Base-by-base conservation (phyloP, 2,888 invertebrate genomes). In the Drosophila yooni region DNA sequence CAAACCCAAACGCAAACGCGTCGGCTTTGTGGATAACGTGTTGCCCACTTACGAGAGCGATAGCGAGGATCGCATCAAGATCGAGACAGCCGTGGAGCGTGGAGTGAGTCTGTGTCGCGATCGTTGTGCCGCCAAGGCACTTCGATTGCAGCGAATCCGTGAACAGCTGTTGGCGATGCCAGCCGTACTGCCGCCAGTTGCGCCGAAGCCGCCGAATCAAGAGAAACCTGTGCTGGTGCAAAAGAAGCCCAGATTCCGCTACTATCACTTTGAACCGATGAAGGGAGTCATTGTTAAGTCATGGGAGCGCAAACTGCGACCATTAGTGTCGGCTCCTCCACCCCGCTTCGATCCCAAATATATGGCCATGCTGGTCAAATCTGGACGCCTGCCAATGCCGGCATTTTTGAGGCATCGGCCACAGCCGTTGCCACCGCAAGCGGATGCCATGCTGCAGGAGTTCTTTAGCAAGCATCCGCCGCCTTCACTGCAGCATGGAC, bases 31-130 rank as follows among this genome's bases (percentile, higher is more conserved):
- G 76, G 92, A 92, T 71, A 84, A 90, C 5, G 91, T 92, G 46
- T 82, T 83, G 68, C 92, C 92, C 21, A 92, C 88, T 48, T 86
- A 89, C n/a, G 92, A 92, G 58, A 93, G 93, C 67, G 92, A 89
- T 1, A 82, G 79, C 58, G 92, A 92, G 67, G 92, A 92, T 79
- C 91, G 92, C 6, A 84, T 74, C 50, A 73, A 88, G 4, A 75
- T 92, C 7, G 82, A 91, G 10, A 77, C 79, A 0, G 90, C 90
- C 15, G 61, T 92, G 18, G 83, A 91, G 3, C 83, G 83, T 8
- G 88, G 89, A 29, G 46, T 92, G n/a, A 80, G 81, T 6, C 73
- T 82, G 5, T 65, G 87, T 18, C 88, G 83, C 0, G 88, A 89
- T 29, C 81, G 83, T 2, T 81, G 83, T 3, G 83, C 87, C 1